A percentile compares a stretch with the other conserved stretches of the same genome.
Evolutionary conservation across 1,140 invertebrate genomes (phyloP).

Genomic region (Drosophila tsacasi): DNA sequence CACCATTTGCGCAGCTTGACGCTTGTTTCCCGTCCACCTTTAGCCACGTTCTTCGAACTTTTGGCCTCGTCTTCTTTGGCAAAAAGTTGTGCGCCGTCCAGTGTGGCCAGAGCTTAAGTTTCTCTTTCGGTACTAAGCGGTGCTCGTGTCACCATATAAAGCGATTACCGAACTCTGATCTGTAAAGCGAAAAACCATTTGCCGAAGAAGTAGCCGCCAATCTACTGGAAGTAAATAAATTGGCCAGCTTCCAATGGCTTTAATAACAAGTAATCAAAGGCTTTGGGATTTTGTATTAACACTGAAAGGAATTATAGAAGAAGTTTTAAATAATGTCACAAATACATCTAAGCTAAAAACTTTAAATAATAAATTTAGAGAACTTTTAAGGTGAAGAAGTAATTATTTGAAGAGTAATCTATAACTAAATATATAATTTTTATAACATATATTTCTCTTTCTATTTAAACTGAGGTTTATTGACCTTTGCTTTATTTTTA

Average conservation of each 20-base stretch:
- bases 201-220: neutral
- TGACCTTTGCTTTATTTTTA: constrained; percentile 1
- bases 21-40: constrained; percentile 25
- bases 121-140: constrained; percentile 12
- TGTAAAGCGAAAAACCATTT: constrained; percentile 10
- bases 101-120: constrained; percentile 47
- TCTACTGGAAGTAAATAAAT: constrained; percentile 29
- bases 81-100: constrained; percentile 25
- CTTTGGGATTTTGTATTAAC: neutral
- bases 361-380: no score
- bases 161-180: constrained; percentile 50
- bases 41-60: constrained; percentile 26
- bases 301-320: neutral
- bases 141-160: constrained; percentile 48
- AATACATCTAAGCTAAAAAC: no score
- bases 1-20: constrained; percentile 35
- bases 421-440: neutral
- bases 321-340: no score
- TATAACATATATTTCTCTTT: neutral
- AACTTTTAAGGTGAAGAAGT: no score
- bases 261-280: constrained; percentile 26
- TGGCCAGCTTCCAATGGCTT: constrained; percentile 27
- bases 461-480: neutral
- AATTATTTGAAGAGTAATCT: neutral
- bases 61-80: neutral